Base-by-base conservation (phyloP, 2,113 vertebrate species). In the Phrynosoma platyrhinos region DNA sequence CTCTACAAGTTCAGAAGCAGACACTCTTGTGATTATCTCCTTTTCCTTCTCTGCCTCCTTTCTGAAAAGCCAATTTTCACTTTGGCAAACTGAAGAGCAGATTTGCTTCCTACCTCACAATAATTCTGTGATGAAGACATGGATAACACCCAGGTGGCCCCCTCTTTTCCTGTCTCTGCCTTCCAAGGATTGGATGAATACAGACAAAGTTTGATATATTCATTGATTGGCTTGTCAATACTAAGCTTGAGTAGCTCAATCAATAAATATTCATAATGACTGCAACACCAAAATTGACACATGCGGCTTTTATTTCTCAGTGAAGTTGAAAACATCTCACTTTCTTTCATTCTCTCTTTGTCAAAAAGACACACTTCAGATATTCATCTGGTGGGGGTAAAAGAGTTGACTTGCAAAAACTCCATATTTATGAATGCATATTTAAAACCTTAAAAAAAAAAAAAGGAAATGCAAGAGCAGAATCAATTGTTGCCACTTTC, bases 241-340 rank as follows among this genome's bases (percentile, higher is more conserved):
- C 58, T 53, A 30, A 89, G 36, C 53, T 36, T 16, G 36, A 88
- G 64, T 42, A 79, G 32, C 69, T 90, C 88, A 71, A 92, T 94
- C 86, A 93, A 83, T 90, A 87, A 82, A 92, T 82, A 94, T 94
- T 95, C 93, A 94, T 32, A 10, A 69, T 47, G 74, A 88, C 12
- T 83, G 88, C 92, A 91, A 93, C 85, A 30, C 27, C 87, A 66
- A 89, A 94, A 92, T 92, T 92, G 93, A 85, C 66, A 82, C 58
- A 88, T 78, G 86, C 87, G 91, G 92, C 90, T 95, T 94, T 93
- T 91, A 88, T 95, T 94, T 90, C 83, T 91, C 91, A 83, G 85
- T 77, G 88, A 92, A 90, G n/a, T 25, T 47, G 72, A 68, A 82
- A 89, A 89, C 36, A 3, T 52, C 32, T 13, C 62, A 5, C 30